Conservation (phyloP, 2,797 vertebrate genomes). For the Sarcophilus harrisii region DNA sequence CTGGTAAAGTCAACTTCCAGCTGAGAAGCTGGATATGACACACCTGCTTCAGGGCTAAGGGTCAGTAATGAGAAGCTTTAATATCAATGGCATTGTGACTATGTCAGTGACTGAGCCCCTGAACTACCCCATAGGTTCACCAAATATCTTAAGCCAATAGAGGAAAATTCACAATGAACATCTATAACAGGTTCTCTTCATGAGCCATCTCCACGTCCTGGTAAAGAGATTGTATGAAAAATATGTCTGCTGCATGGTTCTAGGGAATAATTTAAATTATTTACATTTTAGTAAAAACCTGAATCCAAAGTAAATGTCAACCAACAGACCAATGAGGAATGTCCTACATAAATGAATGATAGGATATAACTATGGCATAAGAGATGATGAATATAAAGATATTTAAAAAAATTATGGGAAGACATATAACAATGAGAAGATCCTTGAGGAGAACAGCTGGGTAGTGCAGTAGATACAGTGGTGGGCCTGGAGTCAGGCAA, state of each 20-base stretch:
- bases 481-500: too few species aligned
- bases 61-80: constrained; percentile 61
- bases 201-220: neutral
- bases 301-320: neutral
- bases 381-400: too few species aligned
- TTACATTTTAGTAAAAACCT: neutral
- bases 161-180: constrained; percentile 14
- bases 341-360: neutral
- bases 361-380: neutral
- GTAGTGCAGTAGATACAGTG: too few species aligned
- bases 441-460: too few species aligned
- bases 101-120: constrained; percentile 13
- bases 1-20: constrained; percentile 66
- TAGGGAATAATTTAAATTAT: constrained; percentile 30
- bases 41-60: constrained; percentile 68
- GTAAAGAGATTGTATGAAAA: constrained; percentile 6
- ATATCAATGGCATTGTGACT: constrained; percentile 41
- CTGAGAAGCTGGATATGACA: constrained; percentile 78
- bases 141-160: neutral
- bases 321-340: neutral
- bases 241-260: neutral
- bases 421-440: too few species aligned
- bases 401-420: too few species aligned
- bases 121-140: neutral
- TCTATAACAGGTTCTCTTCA: neutral